phyloP scores from a whole-genome alignment of 2,888 invertebrate genomes.

The Caenorhabditis wallacei region DNA sequence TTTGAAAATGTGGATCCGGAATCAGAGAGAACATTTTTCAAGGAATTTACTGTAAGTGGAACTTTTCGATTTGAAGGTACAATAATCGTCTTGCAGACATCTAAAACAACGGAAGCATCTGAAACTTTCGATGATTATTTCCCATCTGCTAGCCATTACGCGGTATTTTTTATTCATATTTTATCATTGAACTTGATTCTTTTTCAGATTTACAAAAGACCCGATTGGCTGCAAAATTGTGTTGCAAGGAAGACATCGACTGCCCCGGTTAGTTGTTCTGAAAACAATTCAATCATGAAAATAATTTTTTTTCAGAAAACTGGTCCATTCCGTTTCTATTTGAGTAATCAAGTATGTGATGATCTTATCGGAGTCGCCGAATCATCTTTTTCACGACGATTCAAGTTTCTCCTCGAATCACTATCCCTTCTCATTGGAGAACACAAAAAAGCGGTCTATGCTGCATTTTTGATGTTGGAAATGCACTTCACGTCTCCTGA shows the following conservation, averaged over 20 bases:
- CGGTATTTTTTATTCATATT: not conserved
- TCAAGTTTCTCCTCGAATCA: constrained; percentile 38
- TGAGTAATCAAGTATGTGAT: constrained; percentile 14
- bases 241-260: not conserved
- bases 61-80: no score
- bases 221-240: constrained; percentile 47
- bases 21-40: constrained; percentile 50
- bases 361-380: constrained; percentile 32
- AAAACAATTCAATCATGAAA: not conserved
- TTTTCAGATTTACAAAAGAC: constrained; percentile 41
- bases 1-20: constrained; percentile 18
- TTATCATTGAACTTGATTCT: not conserved
- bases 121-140: constrained; percentile 26
- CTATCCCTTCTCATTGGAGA: constrained; percentile 50
- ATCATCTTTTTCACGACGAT: constrained; percentile 40
- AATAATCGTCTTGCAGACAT: constrained; percentile 45
- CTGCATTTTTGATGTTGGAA: constrained; percentile 59
- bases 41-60: constrained; percentile 33
- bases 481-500: constrained; percentile 39
- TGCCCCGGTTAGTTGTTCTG: constrained; percentile 1
- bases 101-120: constrained; percentile 7
- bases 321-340: constrained; percentile 26
- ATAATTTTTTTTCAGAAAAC: constrained; percentile 5
- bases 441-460: constrained; percentile 43
- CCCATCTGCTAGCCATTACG: constrained; percentile 18